A percentile compares a stretch with the other conserved stretches of the same genome.
Evolutionary conservation across 2,888 invertebrate species (phyloP).

Genomic region (Volucella inanis): DNA sequence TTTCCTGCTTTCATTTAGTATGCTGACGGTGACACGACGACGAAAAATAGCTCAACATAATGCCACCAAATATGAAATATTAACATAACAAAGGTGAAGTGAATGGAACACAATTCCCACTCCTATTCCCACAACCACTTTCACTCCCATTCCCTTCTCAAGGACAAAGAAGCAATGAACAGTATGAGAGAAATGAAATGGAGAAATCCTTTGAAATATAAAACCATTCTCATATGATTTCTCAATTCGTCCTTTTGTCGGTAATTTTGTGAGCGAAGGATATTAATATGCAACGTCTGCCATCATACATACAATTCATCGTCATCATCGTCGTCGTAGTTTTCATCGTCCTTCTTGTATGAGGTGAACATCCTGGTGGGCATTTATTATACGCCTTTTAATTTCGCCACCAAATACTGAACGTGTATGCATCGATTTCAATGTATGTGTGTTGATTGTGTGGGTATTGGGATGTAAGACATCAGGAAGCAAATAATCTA

Average conservation of each 20-base stretch:
- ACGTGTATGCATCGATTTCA: not conserved
- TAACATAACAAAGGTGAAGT: constrained; percentile 69
- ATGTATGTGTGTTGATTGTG: not conserved
- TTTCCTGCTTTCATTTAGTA: constrained; percentile 54
- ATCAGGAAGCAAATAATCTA: constrained; percentile 65
- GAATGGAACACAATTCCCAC: constrained; percentile 26
- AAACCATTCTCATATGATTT: constrained; percentile 53
- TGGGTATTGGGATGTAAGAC: not conserved
- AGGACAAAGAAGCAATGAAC: not conserved
- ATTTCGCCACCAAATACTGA: constrained; percentile 58
- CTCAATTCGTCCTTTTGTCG: constrained; percentile 63
- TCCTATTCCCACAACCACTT: not conserved
- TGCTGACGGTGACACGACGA: constrained; percentile 68
- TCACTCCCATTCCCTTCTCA: not conserved
- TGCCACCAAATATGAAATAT: constrained; percentile 70
- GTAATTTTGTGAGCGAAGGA: constrained; percentile 46
- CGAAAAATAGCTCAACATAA: constrained; percentile 70
- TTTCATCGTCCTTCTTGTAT: not conserved
- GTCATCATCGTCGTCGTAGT: no score
- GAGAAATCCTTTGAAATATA: constrained; percentile 52
- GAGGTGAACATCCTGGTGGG: constrained; percentile 39
- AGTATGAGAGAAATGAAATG: not conserved
- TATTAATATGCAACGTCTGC: constrained; percentile 66
- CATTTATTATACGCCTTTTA: constrained; percentile 58
- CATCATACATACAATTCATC: constrained; percentile 7